phyloP scores from a whole-genome alignment of 2,888 invertebrate genomes.

The Hecatera dysodea region DNA sequence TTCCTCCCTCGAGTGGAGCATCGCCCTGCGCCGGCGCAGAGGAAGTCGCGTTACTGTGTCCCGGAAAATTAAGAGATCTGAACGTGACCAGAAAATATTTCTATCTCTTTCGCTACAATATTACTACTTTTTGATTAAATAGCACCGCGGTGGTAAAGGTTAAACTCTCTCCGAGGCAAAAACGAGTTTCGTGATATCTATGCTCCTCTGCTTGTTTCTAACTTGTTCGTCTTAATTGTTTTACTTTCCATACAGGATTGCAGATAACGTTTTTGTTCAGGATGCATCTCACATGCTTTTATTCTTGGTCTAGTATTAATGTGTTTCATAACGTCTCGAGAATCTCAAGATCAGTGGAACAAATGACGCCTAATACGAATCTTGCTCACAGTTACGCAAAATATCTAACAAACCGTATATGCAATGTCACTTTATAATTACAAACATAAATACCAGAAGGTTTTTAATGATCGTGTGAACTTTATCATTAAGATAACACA shows the following conservation, averaged over 20 bases:
- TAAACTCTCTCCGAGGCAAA: conserved; percentile 64
- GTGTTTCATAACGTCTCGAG: conserved; percentile 9
- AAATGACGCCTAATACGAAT: conserved; percentile 16
- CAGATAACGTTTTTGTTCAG: conserved; percentile 4
- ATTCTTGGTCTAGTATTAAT: background rate
- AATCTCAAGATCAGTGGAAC: conserved; percentile 34
- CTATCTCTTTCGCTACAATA: conserved; percentile 36
- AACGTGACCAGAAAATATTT: conserved; percentile 61
- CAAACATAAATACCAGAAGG: conserved; percentile 45
- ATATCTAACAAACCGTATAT: conserved; percentile 32
- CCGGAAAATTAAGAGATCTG: conserved; percentile 54
- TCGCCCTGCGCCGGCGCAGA: conserved; percentile 29
- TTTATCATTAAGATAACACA: conserved; percentile 52
- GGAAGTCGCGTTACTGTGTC: conserved; percentile 51
- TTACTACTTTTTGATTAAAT: conserved; percentile 61
- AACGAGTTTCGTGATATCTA: conserved; percentile 59
- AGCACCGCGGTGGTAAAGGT: conserved; percentile 59
- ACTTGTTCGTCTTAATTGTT: conserved; percentile 49
- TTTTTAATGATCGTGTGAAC: conserved; percentile 64
- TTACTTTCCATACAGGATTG: conserved; percentile 39
- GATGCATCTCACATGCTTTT: background rate
- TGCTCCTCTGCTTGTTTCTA: conserved; percentile 28
- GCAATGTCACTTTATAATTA: conserved; percentile 58
- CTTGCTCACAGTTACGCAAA: conserved; percentile 42
- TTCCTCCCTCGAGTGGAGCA: conserved; percentile 50